phyloP scores from a whole-genome alignment of 2,113 vertebrate species.

The Bettongia penicillata region DNA sequence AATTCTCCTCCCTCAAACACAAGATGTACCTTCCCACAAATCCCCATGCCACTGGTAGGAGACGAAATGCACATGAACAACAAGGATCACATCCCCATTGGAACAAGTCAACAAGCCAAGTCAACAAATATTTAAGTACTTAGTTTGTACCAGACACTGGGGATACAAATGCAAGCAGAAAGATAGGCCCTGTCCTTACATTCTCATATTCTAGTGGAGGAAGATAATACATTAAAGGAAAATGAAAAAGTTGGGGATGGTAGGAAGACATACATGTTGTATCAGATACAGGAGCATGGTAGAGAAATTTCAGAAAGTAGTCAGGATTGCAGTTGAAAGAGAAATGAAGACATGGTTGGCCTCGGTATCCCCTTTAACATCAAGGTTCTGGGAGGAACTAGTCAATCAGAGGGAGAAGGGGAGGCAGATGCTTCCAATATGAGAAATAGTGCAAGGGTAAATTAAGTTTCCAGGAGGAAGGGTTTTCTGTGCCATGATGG shows the following conservation, averaged over 20 bases:
- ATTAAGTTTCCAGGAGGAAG: neutral
- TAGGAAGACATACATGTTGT: neutral
- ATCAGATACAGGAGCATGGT: neutral
- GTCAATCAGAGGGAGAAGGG: neutral
- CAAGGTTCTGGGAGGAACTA: neutral
- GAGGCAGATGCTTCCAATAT: neutral
- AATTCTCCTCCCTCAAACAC: neutral
- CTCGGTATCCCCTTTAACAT: neutral
- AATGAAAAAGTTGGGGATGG: neutral
- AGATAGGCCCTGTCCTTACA: neutral
- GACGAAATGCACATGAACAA: neutral
- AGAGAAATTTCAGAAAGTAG: neutral
- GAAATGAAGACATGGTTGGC: neutral
- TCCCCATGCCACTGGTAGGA: neutral
- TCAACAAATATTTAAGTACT: neutral
- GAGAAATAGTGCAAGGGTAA: neutral
- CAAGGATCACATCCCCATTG: neutral
- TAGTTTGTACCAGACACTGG: neutral
- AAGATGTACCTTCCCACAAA: neutral
- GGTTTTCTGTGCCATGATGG: neutral
- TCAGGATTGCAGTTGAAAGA: neutral
- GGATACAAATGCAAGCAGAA: neutral
- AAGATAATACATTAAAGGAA: neutral
- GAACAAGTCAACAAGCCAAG: neutral
- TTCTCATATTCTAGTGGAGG: neutral